Conservation (phyloP, 2,888 invertebrate species). For the Pachycephus smyrnensis region DNA sequence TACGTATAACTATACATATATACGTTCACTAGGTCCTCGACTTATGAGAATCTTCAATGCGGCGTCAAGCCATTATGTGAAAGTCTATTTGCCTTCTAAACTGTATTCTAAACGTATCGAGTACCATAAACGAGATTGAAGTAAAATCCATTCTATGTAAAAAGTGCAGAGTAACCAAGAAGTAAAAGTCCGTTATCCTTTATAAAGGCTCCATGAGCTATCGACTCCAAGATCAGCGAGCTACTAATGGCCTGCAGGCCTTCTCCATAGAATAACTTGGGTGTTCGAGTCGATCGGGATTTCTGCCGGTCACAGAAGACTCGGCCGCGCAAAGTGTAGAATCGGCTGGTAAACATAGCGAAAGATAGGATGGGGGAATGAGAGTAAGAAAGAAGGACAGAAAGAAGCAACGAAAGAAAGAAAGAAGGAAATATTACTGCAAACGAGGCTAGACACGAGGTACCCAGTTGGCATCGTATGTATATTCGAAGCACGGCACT, state of each 20-base stretch:
- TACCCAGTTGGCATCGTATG: slow-evolving; percentile 18
- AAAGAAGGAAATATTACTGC: neutral
- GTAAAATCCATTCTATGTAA: neutral
- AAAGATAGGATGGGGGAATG: neutral
- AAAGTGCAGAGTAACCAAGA: neutral
- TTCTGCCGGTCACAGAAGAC: slow-evolving; percentile 6
- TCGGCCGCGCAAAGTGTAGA: neutral
- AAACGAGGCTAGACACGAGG: slow-evolving; percentile 18
- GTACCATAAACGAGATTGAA: neutral
- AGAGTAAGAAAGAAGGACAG: neutral
- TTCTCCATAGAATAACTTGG: neutral
- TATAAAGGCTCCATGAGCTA: neutral
- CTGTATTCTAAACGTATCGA: neutral
- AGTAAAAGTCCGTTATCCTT: neutral
- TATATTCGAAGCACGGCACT: slow-evolving; percentile 19
- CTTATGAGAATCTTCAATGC: neutral
- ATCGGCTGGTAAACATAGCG: neutral
- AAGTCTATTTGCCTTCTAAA: neutral
- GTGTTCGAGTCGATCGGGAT: slow-evolving; percentile 1
- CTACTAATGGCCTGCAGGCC: slow-evolving; percentile 10
- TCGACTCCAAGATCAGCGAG: slow-evolving; percentile 1
- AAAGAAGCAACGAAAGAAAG: neutral
- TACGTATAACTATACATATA: neutral
- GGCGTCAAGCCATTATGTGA: neutral
- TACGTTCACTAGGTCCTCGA: neutral